These are phyloP conservation scores for Marcusenius ussheri DNA, from an alignment of 2,113 vertebrate genomes.

Conservation along the genomic window DNA sequence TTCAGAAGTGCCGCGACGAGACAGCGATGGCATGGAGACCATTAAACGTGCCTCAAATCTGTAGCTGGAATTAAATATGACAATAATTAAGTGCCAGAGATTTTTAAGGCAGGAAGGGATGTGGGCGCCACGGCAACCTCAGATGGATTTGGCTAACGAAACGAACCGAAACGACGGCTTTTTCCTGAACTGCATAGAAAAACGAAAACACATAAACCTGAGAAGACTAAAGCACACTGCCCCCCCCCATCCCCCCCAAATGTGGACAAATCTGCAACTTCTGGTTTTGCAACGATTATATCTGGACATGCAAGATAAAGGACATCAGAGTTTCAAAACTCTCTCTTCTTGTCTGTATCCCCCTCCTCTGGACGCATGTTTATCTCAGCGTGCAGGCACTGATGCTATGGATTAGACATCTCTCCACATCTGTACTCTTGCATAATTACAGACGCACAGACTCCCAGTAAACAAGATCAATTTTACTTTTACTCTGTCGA, in stretches of 20 bases:
- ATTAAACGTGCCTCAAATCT: neutral
- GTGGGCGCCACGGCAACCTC: neutral
- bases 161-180: neutral
- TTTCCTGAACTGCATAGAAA: neutral
- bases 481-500: too few species aligned
- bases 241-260: neutral
- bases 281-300: too few species aligned
- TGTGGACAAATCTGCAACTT: neutral
- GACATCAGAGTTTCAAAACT: too few species aligned
- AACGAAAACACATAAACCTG: neutral
- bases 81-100: neutral
- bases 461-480: too few species aligned
- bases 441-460: too few species aligned
- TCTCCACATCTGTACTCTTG: too few species aligned
- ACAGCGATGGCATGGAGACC: neutral
- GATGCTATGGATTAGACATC: too few species aligned
- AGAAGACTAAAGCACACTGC: neutral
- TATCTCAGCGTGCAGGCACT: too few species aligned
- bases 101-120: neutral
- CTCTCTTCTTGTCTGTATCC: too few species aligned
- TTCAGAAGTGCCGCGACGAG: neutral
- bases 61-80: neutral
- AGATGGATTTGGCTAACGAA: neutral
- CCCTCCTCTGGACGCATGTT: too few species aligned
- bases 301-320: too few species aligned